A percentile compares a stretch with the other conserved stretches of the same genome.
Evolutionary conservation across 2,888 invertebrate species (phyloP).

Genomic region (Mimumesa dahlbomi): DNA sequence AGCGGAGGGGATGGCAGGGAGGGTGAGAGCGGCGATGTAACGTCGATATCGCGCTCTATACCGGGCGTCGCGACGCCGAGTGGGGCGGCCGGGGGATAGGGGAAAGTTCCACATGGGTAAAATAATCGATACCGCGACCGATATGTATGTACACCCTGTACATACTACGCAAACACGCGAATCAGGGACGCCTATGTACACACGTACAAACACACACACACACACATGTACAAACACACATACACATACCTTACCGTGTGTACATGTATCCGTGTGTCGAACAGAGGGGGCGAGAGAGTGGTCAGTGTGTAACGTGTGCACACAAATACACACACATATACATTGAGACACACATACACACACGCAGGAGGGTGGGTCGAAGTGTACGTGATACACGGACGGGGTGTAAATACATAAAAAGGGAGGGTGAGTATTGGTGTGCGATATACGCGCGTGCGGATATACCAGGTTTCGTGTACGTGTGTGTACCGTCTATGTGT

Average conservation of each 20-base stretch:
- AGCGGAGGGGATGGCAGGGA: slow-evolving; percentile 39
- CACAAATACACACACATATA: too few species aligned
- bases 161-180: slow-evolving; percentile 41
- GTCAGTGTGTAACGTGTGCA: too few species aligned
- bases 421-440: too few species aligned
- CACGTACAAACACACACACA: too few species aligned
- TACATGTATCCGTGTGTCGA: not conserved
- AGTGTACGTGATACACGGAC: too few species aligned
- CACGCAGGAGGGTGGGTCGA: too few species aligned
- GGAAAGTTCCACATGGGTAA: slow-evolving; percentile 78
- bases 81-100: slow-evolving; percentile 71
- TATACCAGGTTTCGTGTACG: not conserved
- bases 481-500: not conserved
- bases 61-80: slow-evolving; percentile 73
- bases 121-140: slow-evolving; percentile 80
- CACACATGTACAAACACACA: slow-evolving; percentile 4
- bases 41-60: slow-evolving; percentile 80
- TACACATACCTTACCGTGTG: slow-evolving; percentile 2
- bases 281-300: not conserved
- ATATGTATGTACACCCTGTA: slow-evolving; percentile 69
- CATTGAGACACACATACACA: too few species aligned
- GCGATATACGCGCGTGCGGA: too few species aligned
- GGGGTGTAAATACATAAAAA: too few species aligned
- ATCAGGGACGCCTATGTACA: too few species aligned
- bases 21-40: slow-evolving; percentile 73